A percentile compares a stretch with the other conserved stretches of the same genome.
These are phyloP conservation scores for Chelon labrosus DNA, from an alignment of 2,797 vertebrate species.

Conservation along the genomic window DNA sequence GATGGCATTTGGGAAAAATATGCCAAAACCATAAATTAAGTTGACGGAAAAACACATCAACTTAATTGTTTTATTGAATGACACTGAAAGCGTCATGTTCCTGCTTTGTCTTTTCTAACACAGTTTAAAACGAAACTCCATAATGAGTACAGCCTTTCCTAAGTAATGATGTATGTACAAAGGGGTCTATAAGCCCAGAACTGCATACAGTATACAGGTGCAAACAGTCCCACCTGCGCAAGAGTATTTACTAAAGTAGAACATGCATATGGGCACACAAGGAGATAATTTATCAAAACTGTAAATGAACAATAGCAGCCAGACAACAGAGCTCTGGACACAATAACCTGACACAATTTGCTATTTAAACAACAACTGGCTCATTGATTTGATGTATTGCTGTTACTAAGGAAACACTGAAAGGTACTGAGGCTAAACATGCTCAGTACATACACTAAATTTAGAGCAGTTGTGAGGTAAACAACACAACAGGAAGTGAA, in stretches of 20 bases:
- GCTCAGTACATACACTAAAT: too few relatives aligned
- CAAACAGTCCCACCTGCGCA: slow-evolving; percentile 32
- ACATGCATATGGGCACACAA: slow-evolving; percentile 15
- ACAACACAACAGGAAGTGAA: not conserved
- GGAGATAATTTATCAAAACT: slow-evolving; percentile 33
- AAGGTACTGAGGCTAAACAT: not conserved
- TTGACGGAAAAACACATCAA: not conserved
- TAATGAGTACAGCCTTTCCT: not conserved
- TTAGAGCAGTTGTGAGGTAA: not conserved
- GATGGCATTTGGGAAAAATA: not conserved
- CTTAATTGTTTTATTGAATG: not conserved
- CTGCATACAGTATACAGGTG: slow-evolving; percentile 36
- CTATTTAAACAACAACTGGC: not conserved
- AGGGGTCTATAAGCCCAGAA: slow-evolving; percentile 5
- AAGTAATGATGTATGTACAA: slow-evolving; percentile 18
- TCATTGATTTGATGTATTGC: too few relatives aligned
- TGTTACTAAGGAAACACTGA: too few relatives aligned
- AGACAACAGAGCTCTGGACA: not conserved
- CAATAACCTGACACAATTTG: not conserved
- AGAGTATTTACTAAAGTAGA: slow-evolving; percentile 33
- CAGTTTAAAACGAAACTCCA: not conserved
- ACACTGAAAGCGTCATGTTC: not conserved
- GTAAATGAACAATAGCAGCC: slow-evolving; percentile 17
- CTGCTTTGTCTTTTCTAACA: not conserved
- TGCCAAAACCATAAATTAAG: slow-evolving; percentile 21